A percentile compares a stretch with the other conserved stretches of the same genome.
These are phyloP conservation scores for Hemiprocne comata DNA, from an alignment of 2,113 vertebrate genomes.

Conservation along the genomic window DNA sequence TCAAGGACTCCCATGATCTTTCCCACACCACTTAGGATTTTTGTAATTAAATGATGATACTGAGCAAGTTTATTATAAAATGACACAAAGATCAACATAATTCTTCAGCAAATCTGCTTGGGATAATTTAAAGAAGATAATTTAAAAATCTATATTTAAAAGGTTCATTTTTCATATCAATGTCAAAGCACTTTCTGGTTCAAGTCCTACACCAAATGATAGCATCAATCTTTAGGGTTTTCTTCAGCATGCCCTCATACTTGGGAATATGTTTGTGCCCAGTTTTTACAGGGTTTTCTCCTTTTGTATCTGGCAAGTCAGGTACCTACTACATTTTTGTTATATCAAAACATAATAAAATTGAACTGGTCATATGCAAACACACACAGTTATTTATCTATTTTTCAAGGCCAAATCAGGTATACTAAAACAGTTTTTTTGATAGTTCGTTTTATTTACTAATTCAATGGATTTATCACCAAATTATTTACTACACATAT, in stretches of 20 bases:
- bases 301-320: background rate
- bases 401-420: background rate
- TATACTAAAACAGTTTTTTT: background rate
- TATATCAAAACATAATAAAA: background rate
- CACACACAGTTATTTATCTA: fast-evolving
- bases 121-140: background rate
- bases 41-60: background rate
- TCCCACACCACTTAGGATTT: background rate
- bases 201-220: background rate
- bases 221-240: background rate
- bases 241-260: background rate
- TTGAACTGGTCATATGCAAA: background rate
- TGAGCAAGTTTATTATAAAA: background rate
- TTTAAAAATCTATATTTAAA: background rate
- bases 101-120: background rate
- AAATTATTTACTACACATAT: background rate
- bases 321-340: background rate
- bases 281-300: background rate
- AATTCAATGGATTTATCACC: background rate
- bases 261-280: background rate
- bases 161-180: background rate
- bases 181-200: background rate
- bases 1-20: background rate
- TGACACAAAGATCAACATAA: background rate
- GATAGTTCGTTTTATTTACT: background rate